Conservation (phyloP, 1,140 invertebrate genomes). For the Pomphorhynchus laevis region DNA sequence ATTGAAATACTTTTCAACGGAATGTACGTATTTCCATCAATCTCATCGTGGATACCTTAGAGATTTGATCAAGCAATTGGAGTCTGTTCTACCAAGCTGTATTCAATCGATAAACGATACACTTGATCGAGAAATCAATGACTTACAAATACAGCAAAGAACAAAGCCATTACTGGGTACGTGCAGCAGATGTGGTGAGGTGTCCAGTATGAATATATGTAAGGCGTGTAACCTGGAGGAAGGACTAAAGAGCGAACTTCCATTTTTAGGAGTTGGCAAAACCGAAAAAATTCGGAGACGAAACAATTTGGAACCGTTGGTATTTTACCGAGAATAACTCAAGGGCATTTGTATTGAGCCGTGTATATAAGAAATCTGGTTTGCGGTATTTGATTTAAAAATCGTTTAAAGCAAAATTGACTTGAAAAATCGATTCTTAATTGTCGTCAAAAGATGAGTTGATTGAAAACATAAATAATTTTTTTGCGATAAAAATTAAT, state of each 20-base stretch:
- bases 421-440: too few species aligned
- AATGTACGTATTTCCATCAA: conserved; percentile 90
- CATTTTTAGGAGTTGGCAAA: conserved; percentile 21
- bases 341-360: too few species aligned
- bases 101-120: conserved; percentile 30
- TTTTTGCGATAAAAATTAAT: too few species aligned
- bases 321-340: too few species aligned
- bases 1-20: conserved; percentile 89
- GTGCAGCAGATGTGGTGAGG: conserved; percentile 55
- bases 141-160: not conserved
- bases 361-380: too few species aligned
- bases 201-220: conserved; percentile 70
- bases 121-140: conserved; percentile 3
- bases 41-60: conserved; percentile 71
- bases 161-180: conserved; percentile 31
- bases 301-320: conserved; percentile 5
- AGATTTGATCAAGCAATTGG: conserved; percentile 65
- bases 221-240: conserved; percentile 79
- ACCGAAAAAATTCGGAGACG: conserved; percentile 5
- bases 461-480: too few species aligned
- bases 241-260: conserved; percentile 61
- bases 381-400: too few species aligned
- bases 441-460: too few species aligned
- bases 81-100: conserved; percentile 52
- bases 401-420: too few species aligned